Evolutionary conservation across 2,797 vertebrate genomes (phyloP).

Genomic region (Chlorospingus semifuscus): DNA sequence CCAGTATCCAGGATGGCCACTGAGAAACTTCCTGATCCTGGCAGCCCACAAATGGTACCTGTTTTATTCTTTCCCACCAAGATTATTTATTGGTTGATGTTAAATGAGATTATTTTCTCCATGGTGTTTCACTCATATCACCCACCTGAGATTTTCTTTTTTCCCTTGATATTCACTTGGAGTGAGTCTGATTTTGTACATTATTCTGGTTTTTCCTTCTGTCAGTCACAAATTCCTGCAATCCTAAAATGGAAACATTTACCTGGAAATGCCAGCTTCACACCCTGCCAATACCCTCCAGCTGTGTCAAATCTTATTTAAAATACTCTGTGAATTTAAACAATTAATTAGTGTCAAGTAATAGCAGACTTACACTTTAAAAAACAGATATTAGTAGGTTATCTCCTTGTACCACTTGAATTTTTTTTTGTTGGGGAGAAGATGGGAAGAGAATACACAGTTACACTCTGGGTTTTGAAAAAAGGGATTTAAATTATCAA

Average conservation of each 20-base stretch:
- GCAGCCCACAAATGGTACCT: conserved; percentile 88
- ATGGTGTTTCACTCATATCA: neutral
- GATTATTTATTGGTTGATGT: neutral
- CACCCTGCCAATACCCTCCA: neutral
- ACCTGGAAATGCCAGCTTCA: neutral
- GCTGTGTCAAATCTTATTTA: neutral
- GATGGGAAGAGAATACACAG: neutral
- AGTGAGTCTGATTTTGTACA: neutral
- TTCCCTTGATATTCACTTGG: neutral
- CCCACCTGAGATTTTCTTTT: neutral
- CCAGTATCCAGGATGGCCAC: conserved; percentile 95
- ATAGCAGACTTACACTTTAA: neutral
- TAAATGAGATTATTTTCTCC: neutral
- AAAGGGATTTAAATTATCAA: neutral
- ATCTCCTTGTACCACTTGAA: neutral
- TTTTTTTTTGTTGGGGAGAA: neutral
- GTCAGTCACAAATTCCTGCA: neutral
- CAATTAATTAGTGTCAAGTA: neutral
- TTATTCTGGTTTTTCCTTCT: neutral
- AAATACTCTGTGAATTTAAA: neutral
- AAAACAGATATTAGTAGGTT: neutral
- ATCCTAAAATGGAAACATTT: neutral
- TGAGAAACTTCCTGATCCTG: conserved; percentile 91
- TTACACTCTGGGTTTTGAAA: neutral
- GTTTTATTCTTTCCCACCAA: neutral